Percentiles rank a stretch among this genome's conserved stretches.
Conservation (phyloP, 2,888 invertebrate species). For the Sympetrum striolatum region DNA sequence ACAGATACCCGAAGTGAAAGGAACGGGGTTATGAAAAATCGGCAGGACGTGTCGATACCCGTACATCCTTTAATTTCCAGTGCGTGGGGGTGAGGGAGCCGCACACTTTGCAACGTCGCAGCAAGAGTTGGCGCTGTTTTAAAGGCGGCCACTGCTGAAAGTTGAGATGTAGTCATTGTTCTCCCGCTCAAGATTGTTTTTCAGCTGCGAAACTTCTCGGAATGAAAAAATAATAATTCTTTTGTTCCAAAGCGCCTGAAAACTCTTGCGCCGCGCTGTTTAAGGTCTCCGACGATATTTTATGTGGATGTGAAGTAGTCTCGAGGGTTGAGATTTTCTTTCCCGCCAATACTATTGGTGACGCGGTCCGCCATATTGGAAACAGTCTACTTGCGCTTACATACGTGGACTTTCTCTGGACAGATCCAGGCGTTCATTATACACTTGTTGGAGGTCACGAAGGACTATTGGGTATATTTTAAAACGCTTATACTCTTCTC, state of each 20-base stretch:
- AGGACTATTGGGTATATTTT: too few relatives aligned
- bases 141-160: neutral
- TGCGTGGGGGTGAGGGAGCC: neutral
- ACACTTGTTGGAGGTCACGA: too few relatives aligned
- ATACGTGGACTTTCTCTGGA: too few relatives aligned
- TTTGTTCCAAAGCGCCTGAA: neutral
- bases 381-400: too few relatives aligned
- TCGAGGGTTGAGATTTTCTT: neutral
- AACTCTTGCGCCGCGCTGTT: neutral
- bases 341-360: too few relatives aligned
- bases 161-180: neutral
- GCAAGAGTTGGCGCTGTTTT: neutral
- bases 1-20: conserved; percentile 7
- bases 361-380: too few relatives aligned
- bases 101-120: neutral
- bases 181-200: neutral
- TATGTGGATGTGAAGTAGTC: too few relatives aligned
- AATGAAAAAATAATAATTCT: neutral
- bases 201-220: neutral
- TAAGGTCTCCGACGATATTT: neutral
- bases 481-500: too few relatives aligned
- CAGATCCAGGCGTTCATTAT: too few relatives aligned
- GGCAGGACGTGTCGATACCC: neutral
- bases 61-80: neutral
- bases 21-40: neutral